Percentiles rank a stretch among this genome's conserved stretches.
Conservation (phyloP, 2,888 invertebrate species). For the Heliothis peltigera region DNA sequence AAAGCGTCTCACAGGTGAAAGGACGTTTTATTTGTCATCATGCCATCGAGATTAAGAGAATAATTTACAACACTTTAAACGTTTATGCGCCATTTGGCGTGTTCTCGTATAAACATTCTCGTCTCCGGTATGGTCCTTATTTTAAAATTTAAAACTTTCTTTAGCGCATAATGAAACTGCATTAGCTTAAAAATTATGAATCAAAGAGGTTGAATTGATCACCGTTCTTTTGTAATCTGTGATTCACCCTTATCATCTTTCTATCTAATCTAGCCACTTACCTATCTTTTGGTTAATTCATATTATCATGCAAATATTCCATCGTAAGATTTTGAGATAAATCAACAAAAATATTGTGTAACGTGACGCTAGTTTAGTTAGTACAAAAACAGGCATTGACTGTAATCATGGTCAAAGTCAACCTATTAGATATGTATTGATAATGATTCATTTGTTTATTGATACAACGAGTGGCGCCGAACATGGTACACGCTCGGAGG, state of each 20-base stretch:
- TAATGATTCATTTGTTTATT: constrained; percentile 74
- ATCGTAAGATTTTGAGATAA: constrained; percentile 15
- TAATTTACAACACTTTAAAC: constrained; percentile 82
- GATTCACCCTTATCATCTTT: not conserved
- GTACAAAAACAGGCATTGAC: constrained; percentile 60
- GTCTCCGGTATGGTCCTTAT: constrained; percentile 69
- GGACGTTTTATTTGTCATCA: constrained; percentile 81
- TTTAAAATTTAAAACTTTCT: constrained; percentile 76
- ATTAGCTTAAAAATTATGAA: constrained; percentile 23
- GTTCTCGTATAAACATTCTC: constrained; percentile 76
- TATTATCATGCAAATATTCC: constrained; percentile 8
- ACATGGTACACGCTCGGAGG: constrained; percentile 79
- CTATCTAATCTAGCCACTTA: not conserved
- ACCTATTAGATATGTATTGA: constrained; percentile 64
- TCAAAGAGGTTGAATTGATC: constrained; percentile 4
- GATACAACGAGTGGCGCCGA: constrained; percentile 80
- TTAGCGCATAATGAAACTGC: constrained; percentile 42
- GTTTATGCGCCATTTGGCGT: constrained; percentile 83
- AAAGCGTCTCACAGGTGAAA: constrained; percentile 78
- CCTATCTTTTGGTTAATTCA: not conserved
- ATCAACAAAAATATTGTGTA: constrained; percentile 40
- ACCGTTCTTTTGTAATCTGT: not conserved
- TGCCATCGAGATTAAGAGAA: constrained; percentile 75
- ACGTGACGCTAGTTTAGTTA: constrained; percentile 53
- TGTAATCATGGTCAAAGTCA: constrained; percentile 71